Evolutionary conservation across 1,140 invertebrate species (phyloP), one percentile per base, ranked within the genome.

Genomic region (Thalassaphorura encarpata): DNA sequence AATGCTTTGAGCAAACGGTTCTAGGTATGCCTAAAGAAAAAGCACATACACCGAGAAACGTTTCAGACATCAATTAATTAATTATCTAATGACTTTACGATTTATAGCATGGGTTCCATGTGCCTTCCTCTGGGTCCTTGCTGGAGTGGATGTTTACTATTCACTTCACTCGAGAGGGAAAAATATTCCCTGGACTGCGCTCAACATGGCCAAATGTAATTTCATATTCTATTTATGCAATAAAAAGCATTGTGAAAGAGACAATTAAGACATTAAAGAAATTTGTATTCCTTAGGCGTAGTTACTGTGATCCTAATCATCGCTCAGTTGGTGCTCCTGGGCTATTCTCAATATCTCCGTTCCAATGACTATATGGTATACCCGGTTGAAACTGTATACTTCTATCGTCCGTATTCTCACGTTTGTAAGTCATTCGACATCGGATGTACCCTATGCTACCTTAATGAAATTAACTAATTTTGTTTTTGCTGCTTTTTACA

Each of bases 71-170:
- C n/a, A n/a, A n/a, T n/a, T n/a, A n/a, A n/a, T n/a, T n/a, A n/a
- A n/a, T n/a, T n/a, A n/a, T n/a, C n/a, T n/a, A n/a, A n/a, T n/a
- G n/a, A n/a, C n/a, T n/a, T n/a, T n/a, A n/a, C n/a, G n/a, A n/a
- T n/a, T n/a, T n/a, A n/a, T 79, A 18, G 74, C 89, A 45, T 94
- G 89, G 88, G 70, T 80, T 42, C 92, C 94, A 4, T 92, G 88
- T 71, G 69, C 77, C 24, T 92, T 89, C 71, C 73, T 95, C 2
- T 91, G 86, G 84, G 52, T 82, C 0, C 84, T 87, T 63, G 75
- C 82, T 3, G 73, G 82, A 4, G 70, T 92, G 29, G 87, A 95
- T 68, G 72, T 83, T 23, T 86, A 80, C 68, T 87, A 88, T 66
- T 77, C 91, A 52, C 67, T 81, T 46, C 78, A 79, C 58, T 91